A percentile compares a stretch with the other conserved stretches of the same genome.
Conservation (phyloP, 2,113 vertebrate species). For the Phrynocephalus versicolor region DNA sequence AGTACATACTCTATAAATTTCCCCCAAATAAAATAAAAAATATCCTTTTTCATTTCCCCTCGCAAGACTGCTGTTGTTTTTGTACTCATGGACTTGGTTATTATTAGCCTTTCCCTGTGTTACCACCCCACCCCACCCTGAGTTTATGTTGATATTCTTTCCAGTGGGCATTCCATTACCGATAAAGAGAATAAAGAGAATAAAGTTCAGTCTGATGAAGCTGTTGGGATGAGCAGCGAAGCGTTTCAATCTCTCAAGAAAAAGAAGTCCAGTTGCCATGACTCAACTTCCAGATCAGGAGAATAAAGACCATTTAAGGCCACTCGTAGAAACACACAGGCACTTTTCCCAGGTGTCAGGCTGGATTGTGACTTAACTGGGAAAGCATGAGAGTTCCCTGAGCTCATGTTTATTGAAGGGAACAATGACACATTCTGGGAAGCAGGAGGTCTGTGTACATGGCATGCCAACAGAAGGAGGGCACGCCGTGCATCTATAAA, state of each 20-base stretch:
- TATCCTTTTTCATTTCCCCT: too few relatives aligned
- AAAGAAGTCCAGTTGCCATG: too few relatives aligned
- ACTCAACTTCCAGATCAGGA: too few relatives aligned
- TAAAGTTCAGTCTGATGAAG: too few relatives aligned
- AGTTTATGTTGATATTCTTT: background rate
- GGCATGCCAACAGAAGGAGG: slow-evolving; percentile 58
- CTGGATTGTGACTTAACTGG: slow-evolving; percentile 50
- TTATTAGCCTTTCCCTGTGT: background rate
- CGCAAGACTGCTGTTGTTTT: background rate
- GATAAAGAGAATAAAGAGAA: background rate
- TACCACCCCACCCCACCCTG: too few relatives aligned
- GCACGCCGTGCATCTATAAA: slow-evolving; percentile 24
- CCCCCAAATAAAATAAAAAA: too few relatives aligned
- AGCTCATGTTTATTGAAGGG: slow-evolving; percentile 35
- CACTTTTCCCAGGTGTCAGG: slow-evolving; percentile 29
- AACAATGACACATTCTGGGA: slow-evolving; percentile 16
- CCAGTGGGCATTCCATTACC: background rate
- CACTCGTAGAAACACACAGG: slow-evolving; percentile 26
- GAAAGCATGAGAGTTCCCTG: slow-evolving; percentile 46
- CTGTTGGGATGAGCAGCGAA: too few relatives aligned
- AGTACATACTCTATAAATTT: too few relatives aligned
- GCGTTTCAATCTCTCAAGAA: too few relatives aligned
- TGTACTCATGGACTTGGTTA: background rate
- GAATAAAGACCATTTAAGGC: background rate
- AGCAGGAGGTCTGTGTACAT: slow-evolving; percentile 23